Conservation (phyloP, 1,140 invertebrate genomes). For the Brachionus manjavacas region DNA sequence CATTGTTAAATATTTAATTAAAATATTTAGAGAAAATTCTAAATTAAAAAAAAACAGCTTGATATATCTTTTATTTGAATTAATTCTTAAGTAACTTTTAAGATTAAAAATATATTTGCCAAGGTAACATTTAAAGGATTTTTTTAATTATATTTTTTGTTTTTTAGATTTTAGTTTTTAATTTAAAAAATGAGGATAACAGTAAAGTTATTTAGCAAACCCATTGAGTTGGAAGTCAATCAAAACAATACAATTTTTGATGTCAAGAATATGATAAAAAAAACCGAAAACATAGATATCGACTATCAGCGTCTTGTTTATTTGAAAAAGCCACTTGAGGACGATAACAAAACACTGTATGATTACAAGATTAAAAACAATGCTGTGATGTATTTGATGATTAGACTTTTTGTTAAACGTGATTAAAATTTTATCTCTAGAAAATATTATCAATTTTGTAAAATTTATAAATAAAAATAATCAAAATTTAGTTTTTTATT, state of each 20-base stretch:
- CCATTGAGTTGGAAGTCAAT: background rate
- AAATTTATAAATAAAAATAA: background rate
- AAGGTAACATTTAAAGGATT: background rate
- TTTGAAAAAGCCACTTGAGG: slow-evolving; percentile 26
- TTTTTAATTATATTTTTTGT: background rate
- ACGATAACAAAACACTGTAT: background rate
- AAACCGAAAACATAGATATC: background rate
- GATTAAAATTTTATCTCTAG: background rate
- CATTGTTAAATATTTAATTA: background rate
- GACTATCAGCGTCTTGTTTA: slow-evolving; percentile 29
- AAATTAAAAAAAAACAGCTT: background rate
- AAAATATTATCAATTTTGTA: background rate
- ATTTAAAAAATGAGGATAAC: slow-evolving; percentile 34
- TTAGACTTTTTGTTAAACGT: slow-evolving; percentile 24
- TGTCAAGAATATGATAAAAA: slow-evolving; percentile 15
- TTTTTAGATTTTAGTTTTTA: background rate
- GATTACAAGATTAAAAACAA: slow-evolving; percentile 27
- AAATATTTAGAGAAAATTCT: background rate
- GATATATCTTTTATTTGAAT: background rate
- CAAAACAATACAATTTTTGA: slow-evolving; percentile 5
- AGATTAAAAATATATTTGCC: background rate
- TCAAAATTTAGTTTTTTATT: background rate
- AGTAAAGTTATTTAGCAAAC: slow-evolving; percentile 18
- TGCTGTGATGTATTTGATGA: slow-evolving; percentile 20
- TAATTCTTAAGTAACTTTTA: background rate